Evolutionary conservation across 2,113 vertebrate species (phyloP).

Genomic region (Guaruba guarouba): DNA sequence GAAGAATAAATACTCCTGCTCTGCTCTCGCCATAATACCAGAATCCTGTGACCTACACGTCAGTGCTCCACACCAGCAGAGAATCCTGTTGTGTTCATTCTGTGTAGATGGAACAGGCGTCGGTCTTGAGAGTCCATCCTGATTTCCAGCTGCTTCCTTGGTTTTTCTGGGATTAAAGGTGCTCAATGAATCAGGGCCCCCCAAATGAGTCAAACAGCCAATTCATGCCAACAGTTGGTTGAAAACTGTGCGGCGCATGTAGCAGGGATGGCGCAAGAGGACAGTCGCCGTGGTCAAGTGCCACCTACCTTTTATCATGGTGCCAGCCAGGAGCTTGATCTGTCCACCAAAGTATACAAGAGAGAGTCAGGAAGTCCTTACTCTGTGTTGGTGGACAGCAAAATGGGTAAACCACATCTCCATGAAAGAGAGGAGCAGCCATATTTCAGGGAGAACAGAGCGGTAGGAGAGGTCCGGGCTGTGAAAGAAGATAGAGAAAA

Average conservation of each 20-base stretch:
- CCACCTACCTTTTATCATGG: conserved; percentile 85
- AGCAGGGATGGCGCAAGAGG: conserved; percentile 92
- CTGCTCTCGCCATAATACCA: conserved; percentile 55
- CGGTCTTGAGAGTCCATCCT: conserved; percentile 9
- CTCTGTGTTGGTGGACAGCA: conserved; percentile 89
- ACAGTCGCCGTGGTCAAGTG: conserved; percentile 78
- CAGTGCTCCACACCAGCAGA: conserved; percentile 55
- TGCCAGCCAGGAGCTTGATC: conserved; percentile 85
- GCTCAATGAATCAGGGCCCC: conserved; percentile 56
- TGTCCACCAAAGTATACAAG: conserved; percentile 90
- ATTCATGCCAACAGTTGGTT: conserved; percentile 85
- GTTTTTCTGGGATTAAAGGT: conserved; percentile 39
- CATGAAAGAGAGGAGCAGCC: conserved; percentile 83
- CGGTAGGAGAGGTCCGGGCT: conserved; percentile 72
- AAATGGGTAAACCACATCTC: conserved; percentile 81
- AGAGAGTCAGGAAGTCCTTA: conserved; percentile 89
- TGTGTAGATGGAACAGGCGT: conserved; percentile 56
- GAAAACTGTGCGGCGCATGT: conserved; percentile 81
- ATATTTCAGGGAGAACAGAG: conserved; percentile 87
- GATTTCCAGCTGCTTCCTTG: conserved; percentile 41
- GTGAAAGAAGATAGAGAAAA: conserved; percentile 85
- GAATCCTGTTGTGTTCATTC: background rate
- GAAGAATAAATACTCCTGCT: conserved; percentile 54
- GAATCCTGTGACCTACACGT: background rate
- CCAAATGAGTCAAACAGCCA: conserved; percentile 82